These are phyloP conservation scores for Nowickia ferox DNA, from an alignment of 2,888 invertebrate species.

Conservation along the genomic window DNA sequence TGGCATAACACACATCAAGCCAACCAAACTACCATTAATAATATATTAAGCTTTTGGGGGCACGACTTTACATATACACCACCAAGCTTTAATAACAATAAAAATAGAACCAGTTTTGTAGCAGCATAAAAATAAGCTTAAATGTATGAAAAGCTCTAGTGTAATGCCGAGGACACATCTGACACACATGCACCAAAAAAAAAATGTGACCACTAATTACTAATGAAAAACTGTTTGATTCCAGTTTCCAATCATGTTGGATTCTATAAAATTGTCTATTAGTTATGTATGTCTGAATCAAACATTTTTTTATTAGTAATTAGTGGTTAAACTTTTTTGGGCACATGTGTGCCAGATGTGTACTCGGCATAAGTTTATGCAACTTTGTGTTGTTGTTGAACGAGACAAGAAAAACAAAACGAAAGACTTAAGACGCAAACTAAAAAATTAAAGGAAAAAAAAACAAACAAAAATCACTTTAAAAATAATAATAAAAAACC, in stretches of 20 bases:
- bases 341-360: no score
- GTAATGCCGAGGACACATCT: no score
- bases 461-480: slow-evolving; percentile 51
- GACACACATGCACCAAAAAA: no score
- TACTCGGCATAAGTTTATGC: no score
- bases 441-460: slow-evolving; percentile 36
- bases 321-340: no score
- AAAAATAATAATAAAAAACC: slow-evolving; percentile 39
- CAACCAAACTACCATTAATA: slow-evolving; percentile 31
- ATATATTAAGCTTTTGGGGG: slow-evolving; percentile 61
- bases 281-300: no score
- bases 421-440: slow-evolving; percentile 70
- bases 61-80: slow-evolving; percentile 63
- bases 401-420: slow-evolving; percentile 33
- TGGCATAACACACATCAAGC: slow-evolving; percentile 33
- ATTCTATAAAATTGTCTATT: no score
- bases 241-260: no score
- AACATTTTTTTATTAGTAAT: no score
- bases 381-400: slow-evolving; percentile 40
- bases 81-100: slow-evolving; percentile 25
- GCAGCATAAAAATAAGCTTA: slow-evolving; percentile 52
- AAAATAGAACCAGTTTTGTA: slow-evolving; percentile 55
- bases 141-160: slow-evolving; percentile 54
- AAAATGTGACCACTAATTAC: no score
- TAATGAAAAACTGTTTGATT: no score